Conservation (phyloP, 1,140 invertebrate genomes). For the Saxidomus purpurata region DNA sequence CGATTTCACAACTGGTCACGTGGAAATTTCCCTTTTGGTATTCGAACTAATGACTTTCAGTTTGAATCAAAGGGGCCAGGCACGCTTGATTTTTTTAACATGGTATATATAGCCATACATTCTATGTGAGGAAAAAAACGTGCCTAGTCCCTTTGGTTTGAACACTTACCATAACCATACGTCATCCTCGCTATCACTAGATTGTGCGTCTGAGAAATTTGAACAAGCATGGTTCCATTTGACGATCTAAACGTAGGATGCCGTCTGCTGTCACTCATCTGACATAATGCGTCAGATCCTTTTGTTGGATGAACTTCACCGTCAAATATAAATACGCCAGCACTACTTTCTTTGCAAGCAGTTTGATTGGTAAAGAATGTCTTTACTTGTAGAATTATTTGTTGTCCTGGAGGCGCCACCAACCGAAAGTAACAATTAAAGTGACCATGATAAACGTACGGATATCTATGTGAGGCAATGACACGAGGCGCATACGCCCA, state of each 20-base stretch:
- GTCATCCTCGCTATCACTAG: neutral
- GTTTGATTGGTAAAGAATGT: neutral
- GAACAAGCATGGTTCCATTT: neutral
- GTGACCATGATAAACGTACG: neutral
- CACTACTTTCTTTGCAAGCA: neutral
- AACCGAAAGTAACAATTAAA: neutral
- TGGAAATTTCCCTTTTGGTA: too few relatives aligned
- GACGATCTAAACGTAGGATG: neutral
- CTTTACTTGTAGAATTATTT: neutral
- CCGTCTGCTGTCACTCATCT: neutral
- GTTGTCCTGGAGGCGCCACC: neutral
- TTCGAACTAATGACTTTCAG: too few relatives aligned
- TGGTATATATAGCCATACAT: too few relatives aligned
- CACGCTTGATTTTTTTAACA: too few relatives aligned
- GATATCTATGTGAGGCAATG: constrained; percentile 19
- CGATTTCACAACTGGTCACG: too few relatives aligned
- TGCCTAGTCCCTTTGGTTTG: too few relatives aligned
- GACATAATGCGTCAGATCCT: too few relatives aligned
- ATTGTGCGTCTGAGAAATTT: neutral
- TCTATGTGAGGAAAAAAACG: too few relatives aligned
- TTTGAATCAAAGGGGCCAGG: too few relatives aligned
- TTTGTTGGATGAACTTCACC: neutral
- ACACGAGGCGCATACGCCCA: constrained; percentile 10
- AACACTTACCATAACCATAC: constrained; percentile 12
- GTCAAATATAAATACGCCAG: neutral